Percentiles rank a stretch among this genome's conserved stretches.
phyloP scores from a whole-genome alignment of 2,888 invertebrate genomes.

The Hypena proboscidalis region DNA sequence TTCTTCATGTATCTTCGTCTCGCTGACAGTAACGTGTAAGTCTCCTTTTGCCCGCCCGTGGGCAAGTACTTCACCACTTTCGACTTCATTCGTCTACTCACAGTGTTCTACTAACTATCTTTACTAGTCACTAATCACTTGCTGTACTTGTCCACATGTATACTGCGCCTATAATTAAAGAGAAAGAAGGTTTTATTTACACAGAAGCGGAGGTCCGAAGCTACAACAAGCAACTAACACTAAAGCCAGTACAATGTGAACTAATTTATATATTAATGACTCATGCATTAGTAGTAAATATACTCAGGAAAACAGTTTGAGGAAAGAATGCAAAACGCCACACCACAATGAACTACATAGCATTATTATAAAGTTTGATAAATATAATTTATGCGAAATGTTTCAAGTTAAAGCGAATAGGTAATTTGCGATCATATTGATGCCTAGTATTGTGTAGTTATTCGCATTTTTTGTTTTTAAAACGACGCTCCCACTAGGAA shows the following conservation, averaged over 20 bases:
- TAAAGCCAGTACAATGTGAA: constrained; percentile 20
- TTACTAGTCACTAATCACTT: constrained; percentile 39
- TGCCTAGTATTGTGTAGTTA: too few species aligned
- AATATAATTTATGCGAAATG: neutral
- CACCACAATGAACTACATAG: constrained; percentile 1
- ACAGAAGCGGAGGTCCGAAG: constrained; percentile 44
- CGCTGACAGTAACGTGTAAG: constrained; percentile 86
- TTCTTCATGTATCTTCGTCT: constrained; percentile 88
- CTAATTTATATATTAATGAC: constrained; percentile 23
- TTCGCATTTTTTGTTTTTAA: too few species aligned
- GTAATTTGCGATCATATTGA: too few species aligned
- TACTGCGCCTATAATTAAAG: constrained; percentile 66
- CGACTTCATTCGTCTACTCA: constrained; percentile 77
- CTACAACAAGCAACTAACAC: constrained; percentile 36
- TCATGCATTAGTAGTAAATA: constrained; percentile 40
- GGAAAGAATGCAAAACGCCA: constrained; percentile 4
- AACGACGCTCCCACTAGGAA: too few species aligned
- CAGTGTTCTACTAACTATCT: constrained; percentile 43
- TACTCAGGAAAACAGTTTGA: constrained; percentile 29
- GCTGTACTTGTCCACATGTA: constrained; percentile 40
- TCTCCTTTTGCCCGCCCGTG: constrained; percentile 84
- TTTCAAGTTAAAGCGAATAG: too few species aligned
- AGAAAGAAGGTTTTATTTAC: constrained; percentile 75
- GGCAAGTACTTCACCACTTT: constrained; percentile 87
- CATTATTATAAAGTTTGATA: neutral